phyloP scores from a whole-genome alignment of 2,888 invertebrate species.

The Camptogramma bilineatum region DNA sequence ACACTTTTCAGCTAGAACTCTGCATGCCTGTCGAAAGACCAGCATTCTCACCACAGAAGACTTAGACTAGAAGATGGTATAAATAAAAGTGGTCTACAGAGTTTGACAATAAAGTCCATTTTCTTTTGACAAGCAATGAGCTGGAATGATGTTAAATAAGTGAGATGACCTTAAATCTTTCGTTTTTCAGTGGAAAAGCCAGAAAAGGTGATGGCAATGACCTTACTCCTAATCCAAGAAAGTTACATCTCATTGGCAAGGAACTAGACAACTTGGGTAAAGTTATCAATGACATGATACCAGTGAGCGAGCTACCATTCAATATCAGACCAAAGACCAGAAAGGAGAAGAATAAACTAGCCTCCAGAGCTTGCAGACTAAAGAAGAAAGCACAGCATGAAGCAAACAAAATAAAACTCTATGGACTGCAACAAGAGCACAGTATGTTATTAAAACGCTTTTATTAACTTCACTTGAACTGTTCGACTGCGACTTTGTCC shows the following conservation, averaged over 20 bases:
- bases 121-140: too few species aligned
- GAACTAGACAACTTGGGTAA: conserved; percentile 96
- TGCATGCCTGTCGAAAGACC: too few species aligned
- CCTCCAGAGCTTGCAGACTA: conserved; percentile 97
- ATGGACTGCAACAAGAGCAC: conserved; percentile 97
- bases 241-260: conserved; percentile 95
- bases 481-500: too few species aligned
- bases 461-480: too few species aligned
- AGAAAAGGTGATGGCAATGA: conserved; percentile 99
- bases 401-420: conserved; percentile 98
- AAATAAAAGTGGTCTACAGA: too few species aligned
- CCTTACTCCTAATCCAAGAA: conserved; percentile 97
- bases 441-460: conserved; percentile 87
- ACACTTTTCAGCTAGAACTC: too few species aligned
- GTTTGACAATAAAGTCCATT: too few species aligned
- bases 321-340: conserved; percentile 96
- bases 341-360: conserved; percentile 98
- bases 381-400: conserved; percentile 99
- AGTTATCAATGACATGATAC: conserved; percentile 98
- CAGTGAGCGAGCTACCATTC: conserved; percentile 96
- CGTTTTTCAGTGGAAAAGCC: conserved; percentile 90
- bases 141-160: too few species aligned
- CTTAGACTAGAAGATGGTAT: too few species aligned
- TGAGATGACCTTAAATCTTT: not conserved
- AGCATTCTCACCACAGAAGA: too few species aligned